Base-by-base conservation (phyloP, 2,888 invertebrate species). In the Thecocarcelia acutangulata region DNA sequence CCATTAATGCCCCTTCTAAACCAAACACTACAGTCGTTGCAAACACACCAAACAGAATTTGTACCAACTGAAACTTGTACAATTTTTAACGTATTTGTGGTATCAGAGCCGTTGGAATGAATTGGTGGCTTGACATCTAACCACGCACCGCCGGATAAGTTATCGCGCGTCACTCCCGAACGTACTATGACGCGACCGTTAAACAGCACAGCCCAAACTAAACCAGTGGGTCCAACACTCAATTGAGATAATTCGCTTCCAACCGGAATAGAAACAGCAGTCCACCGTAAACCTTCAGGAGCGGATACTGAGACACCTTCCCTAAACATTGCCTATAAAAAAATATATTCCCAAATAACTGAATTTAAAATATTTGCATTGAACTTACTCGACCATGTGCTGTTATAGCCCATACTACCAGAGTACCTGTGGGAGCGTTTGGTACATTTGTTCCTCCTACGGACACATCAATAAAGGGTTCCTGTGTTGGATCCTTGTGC, bases 371-470 rank as follows among this genome's bases (percentile, higher is more conserved):
- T 5, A 21, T n/a, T 0, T 0, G 8, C 12, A 11, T 2, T 15
- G 0, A 24, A 19, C 85, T 89, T 91, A 95, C 96, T 87, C 97
- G 92, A 68, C 97, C 97, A 88, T 97, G 95, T 40, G 97, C 95
- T 33, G 98, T 98, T 68, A 98, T 96, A 11, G 97, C 96, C 98
- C 98, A 98, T 9, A 98, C 97, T 79, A 95, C 92, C 86, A 97
- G 92, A 46, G 93, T 93, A 24, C 96, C 96, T 15, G 93, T 92
- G 80, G 93, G 92, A 21, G 95, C 95, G 87, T 96, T 96, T 63
- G 96, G 94, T 84, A 97, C 93, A 87, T 94, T 94, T 87, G 95
- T 94, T 28, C 97, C 97, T 42, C 97, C 97, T 85, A 97, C 94
- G 79, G 95, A 93, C 58, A 98, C 94, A 92, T 97, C 97, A 87